Conservation (phyloP, 23 tunicate genomes). For the Ciona savignyi region DNA sequence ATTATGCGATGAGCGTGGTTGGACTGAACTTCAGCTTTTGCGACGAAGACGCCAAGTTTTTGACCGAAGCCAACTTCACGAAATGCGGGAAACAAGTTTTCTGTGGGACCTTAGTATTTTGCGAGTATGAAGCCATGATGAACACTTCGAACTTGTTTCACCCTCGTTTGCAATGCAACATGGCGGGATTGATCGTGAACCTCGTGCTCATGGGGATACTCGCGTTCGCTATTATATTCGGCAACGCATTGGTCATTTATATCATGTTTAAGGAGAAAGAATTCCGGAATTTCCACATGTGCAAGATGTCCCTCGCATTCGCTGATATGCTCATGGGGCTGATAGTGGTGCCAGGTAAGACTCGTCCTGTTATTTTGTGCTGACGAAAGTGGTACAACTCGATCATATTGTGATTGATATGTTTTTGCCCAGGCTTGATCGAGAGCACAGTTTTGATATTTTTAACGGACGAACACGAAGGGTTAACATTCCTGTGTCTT, state of each 20-base stretch:
- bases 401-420: too few relatives aligned
- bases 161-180: background rate
- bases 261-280: background rate
- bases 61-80: background rate
- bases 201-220: background rate
- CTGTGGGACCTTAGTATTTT: background rate
- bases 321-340: slow-evolving; percentile 8
- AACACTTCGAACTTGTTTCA: background rate
- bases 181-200: background rate
- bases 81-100: background rate
- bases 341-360: background rate
- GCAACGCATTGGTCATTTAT: background rate
- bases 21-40: background rate
- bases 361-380: too few relatives aligned
- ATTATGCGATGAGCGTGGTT: background rate
- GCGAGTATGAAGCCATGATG: background rate
- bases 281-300: background rate
- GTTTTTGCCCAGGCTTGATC: background rate
- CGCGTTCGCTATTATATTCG: background rate
- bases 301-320: slow-evolving; percentile 9
- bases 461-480: background rate
- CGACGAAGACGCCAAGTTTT: background rate
- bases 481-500: background rate
- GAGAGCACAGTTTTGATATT: background rate
- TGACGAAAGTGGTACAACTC: too few relatives aligned